A percentile compares a stretch with the other conserved stretches of the same genome.
These are phyloP conservation scores for Chorisops tibialis DNA, from an alignment of 2,888 invertebrate genomes.

Conservation along the genomic window DNA sequence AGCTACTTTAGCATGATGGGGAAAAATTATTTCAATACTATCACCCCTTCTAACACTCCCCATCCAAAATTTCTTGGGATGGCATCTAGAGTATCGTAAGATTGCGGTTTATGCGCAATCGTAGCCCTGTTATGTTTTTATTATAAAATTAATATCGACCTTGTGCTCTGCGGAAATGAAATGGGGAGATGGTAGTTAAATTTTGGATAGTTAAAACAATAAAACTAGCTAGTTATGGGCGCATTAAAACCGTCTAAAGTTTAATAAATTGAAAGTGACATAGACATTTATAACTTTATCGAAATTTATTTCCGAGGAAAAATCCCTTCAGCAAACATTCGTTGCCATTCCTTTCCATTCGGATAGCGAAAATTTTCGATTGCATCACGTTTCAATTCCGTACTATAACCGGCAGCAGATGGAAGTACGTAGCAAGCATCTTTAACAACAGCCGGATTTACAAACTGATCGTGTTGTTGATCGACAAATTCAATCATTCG, in stretches of 20 bases:
- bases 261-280: background rate
- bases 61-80: too few species aligned
- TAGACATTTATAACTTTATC: background rate
- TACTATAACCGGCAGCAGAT: slow-evolving; percentile 76
- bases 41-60: too few species aligned
- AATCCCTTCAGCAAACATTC: slow-evolving; percentile 22
- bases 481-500: slow-evolving; percentile 83
- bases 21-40: too few species aligned
- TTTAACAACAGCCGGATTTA: slow-evolving; percentile 65
- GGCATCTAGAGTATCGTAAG: too few species aligned
- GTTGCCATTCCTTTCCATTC: slow-evolving; percentile 71
- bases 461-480: slow-evolving; percentile 87
- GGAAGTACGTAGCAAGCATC: slow-evolving; percentile 74
- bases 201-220: background rate
- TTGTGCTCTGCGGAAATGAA: background rate
- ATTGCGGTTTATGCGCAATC: too few species aligned
- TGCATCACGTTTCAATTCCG: slow-evolving; percentile 68
- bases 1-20: too few species aligned
- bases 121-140: too few species aligned
- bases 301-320: background rate
- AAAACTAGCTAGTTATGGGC: background rate
- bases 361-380: slow-evolving; percentile 72
- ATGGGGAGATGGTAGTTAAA: background rate
- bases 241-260: background rate
- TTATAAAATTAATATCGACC: too few species aligned